Conservation (phyloP, 2,888 invertebrate species). For the Pristionchus mayeri region DNA sequence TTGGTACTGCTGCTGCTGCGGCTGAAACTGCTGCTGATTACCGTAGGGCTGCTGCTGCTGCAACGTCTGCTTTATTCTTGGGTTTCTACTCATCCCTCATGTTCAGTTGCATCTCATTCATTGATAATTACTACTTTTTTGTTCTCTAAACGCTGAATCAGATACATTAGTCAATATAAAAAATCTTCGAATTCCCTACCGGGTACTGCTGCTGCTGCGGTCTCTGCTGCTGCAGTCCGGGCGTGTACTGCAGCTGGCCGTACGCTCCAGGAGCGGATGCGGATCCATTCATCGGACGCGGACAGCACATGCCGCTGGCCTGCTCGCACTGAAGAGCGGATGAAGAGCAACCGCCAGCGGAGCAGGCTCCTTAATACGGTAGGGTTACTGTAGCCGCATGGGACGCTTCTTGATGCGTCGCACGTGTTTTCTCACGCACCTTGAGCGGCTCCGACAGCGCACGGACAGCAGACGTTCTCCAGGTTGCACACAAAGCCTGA, state of each 20-base stretch:
- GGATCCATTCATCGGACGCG: slow-evolving; percentile 19
- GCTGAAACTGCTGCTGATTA: not conserved
- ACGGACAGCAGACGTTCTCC: slow-evolving; percentile 35
- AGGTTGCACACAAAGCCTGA: slow-evolving; percentile 28
- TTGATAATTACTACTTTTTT: too few species aligned
- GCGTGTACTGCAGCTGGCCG: slow-evolving; percentile 18
- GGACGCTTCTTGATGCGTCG: too few species aligned
- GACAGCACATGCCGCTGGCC: slow-evolving; percentile 28
- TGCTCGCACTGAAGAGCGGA: not conserved
- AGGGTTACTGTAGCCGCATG: not conserved
- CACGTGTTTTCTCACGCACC: not conserved
- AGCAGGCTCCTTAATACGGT: not conserved
- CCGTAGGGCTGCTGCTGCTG: not conserved
- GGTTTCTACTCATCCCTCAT: too few species aligned
- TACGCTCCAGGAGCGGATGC: not conserved
- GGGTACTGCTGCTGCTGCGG: slow-evolving; percentile 27
- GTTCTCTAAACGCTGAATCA: not conserved
- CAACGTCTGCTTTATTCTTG: not conserved
- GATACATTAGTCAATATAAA: not conserved
- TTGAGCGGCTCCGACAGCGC: slow-evolving; percentile 10
- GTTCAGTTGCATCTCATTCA: not conserved
- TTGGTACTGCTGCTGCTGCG: not conserved
- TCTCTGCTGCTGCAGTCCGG: not conserved
- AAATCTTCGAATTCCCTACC: not conserved
- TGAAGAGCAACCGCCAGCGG: not conserved